phyloP scores from a whole-genome alignment of 1,140 invertebrate genomes.

The Ips nitidus region DNA sequence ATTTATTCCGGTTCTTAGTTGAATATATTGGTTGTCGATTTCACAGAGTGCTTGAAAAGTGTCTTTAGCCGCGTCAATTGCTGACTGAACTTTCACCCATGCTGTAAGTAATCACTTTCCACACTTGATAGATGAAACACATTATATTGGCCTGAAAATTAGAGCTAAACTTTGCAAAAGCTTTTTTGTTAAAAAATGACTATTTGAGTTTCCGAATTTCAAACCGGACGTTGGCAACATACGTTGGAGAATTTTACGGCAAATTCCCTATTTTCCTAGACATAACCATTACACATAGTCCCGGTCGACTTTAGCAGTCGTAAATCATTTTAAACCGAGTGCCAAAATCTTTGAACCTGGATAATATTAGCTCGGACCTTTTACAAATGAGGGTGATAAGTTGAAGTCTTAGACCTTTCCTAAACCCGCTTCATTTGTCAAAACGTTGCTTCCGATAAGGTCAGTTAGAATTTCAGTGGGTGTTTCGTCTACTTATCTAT shows the following conservation, averaged over 20 bases:
- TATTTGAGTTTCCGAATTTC: too few relatives aligned
- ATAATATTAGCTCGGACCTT: slow-evolving; percentile 22
- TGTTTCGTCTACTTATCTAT: slow-evolving; percentile 17
- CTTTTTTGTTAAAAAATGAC: too few relatives aligned
- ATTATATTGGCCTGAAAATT: too few relatives aligned
- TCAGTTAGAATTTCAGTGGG: slow-evolving; percentile 20
- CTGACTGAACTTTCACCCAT: too few relatives aligned
- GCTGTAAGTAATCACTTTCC: too few relatives aligned
- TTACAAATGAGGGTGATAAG: slow-evolving; percentile 28
- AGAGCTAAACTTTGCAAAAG: too few relatives aligned
- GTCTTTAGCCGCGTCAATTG: too few relatives aligned
- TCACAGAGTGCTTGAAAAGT: too few relatives aligned
- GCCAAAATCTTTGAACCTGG: slow-evolving; percentile 23
- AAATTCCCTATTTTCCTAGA: slow-evolving; percentile 1
- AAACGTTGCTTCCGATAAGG: slow-evolving; percentile 17
- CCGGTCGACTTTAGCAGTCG: not conserved
- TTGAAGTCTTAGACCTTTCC: slow-evolving; percentile 21
- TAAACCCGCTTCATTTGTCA: slow-evolving; percentile 28
- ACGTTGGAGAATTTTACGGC: not conserved
- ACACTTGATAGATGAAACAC: too few relatives aligned
- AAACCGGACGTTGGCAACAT: too few relatives aligned
- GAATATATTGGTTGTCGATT: too few relatives aligned
- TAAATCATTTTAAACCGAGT: slow-evolving; percentile 24
- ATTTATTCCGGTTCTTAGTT: too few relatives aligned
- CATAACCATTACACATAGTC: not conserved